phyloP scores from a whole-genome alignment of 2,113 vertebrate species.

The Phalacrocorax carbo region DNA sequence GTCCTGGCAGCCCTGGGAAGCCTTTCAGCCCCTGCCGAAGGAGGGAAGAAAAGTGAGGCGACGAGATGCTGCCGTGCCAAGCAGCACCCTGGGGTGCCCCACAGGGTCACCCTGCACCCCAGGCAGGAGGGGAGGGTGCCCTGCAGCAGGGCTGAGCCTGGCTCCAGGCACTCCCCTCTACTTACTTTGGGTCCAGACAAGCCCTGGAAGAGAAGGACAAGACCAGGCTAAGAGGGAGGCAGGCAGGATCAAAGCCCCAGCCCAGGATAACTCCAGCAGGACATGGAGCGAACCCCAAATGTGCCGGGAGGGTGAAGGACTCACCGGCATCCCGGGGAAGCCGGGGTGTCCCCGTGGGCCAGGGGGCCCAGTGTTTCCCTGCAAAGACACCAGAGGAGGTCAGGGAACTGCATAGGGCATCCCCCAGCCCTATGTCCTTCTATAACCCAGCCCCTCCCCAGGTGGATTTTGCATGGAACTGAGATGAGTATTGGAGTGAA shows the following conservation, averaged over 20 bases:
- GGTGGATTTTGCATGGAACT: neutral
- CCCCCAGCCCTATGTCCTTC: neutral
- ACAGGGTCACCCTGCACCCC: accelerated
- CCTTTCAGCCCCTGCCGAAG: conserved; percentile 83
- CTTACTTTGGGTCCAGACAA: conserved; percentile 82
- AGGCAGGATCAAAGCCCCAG: neutral
- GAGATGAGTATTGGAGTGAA: no score
- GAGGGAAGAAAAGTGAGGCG: neutral
- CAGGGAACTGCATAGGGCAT: neutral
- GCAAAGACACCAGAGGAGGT: neutral
- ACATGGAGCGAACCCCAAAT: neutral
- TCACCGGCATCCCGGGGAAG: conserved; percentile 78
- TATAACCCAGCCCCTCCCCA: neutral
- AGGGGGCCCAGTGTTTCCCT: conserved; percentile 78
- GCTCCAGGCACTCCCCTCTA: accelerated
- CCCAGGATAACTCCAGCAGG: accelerated
- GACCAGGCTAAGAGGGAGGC: neutral
- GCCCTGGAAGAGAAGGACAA: conserved; percentile 72
- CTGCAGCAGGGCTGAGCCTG: accelerated
- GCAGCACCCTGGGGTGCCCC: neutral
- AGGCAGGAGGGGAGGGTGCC: neutral
- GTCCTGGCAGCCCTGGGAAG: conserved; percentile 77
- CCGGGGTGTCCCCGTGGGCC: conserved; percentile 75
- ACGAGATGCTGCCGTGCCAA: neutral
- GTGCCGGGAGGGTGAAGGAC: neutral